These are phyloP conservation scores for Mesembrinibis cayennensis DNA, from an alignment of 2,113 vertebrate genomes.

Conservation along the genomic window DNA sequence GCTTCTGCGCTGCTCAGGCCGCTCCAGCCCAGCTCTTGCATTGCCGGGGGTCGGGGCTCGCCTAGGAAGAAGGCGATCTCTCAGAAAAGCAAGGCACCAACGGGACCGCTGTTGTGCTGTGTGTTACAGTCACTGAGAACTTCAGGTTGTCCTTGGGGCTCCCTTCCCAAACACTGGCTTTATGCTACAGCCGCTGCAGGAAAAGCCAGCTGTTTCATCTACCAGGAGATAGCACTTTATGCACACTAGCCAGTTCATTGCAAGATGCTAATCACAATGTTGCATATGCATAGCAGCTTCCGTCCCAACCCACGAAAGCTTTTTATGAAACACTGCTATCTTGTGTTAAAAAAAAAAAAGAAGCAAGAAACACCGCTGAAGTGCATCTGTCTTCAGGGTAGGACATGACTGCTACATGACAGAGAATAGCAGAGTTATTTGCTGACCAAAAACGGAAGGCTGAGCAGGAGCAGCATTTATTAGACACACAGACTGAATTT, in stretches of 20 bases:
- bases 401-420: background rate
- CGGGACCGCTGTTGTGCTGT: fast-evolving
- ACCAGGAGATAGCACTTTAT: background rate
- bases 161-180: background rate
- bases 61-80: fast-evolving
- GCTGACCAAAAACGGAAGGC: background rate
- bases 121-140: fast-evolving
- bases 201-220: background rate
- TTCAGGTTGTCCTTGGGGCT: background rate
- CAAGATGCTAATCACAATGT: background rate
- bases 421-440: background rate
- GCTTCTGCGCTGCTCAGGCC: fast-evolving
- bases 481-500: background rate
- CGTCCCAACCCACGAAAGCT: background rate
- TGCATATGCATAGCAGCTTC: background rate
- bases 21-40: background rate
- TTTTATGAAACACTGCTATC: background rate
- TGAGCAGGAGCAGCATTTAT: background rate
- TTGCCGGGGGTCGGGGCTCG: fast-evolving
- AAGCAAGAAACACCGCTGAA: background rate
- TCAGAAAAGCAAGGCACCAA: background rate
- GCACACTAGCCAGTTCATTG: background rate
- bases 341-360: background rate
- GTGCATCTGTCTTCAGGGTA: background rate
- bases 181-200: background rate